Base-by-base conservation (phyloP, 2,888 invertebrate genomes). In the Allygus modestus region DNA sequence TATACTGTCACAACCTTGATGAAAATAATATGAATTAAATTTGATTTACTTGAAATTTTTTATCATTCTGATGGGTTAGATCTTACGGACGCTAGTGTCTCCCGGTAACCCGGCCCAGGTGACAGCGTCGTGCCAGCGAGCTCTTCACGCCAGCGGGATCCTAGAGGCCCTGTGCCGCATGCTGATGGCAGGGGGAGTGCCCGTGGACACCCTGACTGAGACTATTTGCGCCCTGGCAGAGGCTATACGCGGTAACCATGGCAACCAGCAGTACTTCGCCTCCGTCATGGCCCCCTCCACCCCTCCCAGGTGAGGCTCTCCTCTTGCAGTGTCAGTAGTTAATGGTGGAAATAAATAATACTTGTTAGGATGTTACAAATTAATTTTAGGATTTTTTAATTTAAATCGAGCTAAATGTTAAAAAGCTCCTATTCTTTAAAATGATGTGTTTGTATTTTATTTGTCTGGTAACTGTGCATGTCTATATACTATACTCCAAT, bases 141-240 rank as follows among this genome's bases (percentile, higher is more conserved):
- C 94, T 0, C 96, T 99, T 95, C 94, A 96, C 88, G 94, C 94
- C 82, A 96, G 96, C 58, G 97, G 97, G 4, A 91, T 98, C 75
- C 91, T 98, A 28, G 94, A 95, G 89, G 94, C 94, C 1, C 91
- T 99, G 15, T 98, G 98, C 89, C 94, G 95, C 87, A 97, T 99
- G 86, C 91, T 99, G 65, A 98, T 99, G 97, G 97, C 98, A 0
- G 97, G 96, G 89, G 99, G 99, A 0, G 98, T 99, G 0, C 99
- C 99, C 0, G 98, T 98, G 0, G 98, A 99, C 90, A 97, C 99
- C 77, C 91, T 99, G 71, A 98, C 98, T 0, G 99, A 99, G 92
- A 97, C 98, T 0, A 99, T 99, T 86, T 97, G 96, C 89, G 96
- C 98, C 0, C 98, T 99, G 0, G 97, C 96, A 0, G 99, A 99